A percentile compares a stretch with the other conserved stretches of the same genome.
Conservation (phyloP, 2,113 vertebrate species). For the Taurulus bubalis region DNA sequence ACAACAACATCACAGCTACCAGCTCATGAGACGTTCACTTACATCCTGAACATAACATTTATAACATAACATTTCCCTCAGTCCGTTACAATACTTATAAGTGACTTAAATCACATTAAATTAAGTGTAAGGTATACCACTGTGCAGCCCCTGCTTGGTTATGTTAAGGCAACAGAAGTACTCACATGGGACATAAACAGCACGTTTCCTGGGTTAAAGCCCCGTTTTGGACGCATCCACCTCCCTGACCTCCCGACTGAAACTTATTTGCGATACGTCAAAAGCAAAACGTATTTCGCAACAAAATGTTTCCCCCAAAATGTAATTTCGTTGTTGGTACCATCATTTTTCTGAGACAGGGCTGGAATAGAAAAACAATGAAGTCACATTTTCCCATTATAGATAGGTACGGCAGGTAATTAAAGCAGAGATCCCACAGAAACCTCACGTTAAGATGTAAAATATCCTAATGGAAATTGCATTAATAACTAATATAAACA, state of each 20-base stretch:
- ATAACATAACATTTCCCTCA: no score
- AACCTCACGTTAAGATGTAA: neutral
- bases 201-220: no score
- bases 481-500: neutral
- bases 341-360: neutral
- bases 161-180: no score
- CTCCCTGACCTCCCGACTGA: neutral
- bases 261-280: neutral
- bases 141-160: no score
- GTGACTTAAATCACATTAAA: no score
- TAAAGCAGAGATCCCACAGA: constrained; percentile 15
- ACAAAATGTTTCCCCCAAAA: neutral
- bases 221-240: no score
- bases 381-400: constrained; percentile 16
- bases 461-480: neutral
- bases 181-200: no score
- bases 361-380: constrained; percentile 22
- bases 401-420: neutral
- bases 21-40: no score
- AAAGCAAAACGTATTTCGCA: neutral
- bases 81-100: no score
- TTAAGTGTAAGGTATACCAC: no score
- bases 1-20: no score
- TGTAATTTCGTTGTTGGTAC: neutral
- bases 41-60: no score